These are phyloP conservation scores for Bellardia pandia DNA, from an alignment of 2,888 invertebrate genomes.

Conservation along the genomic window DNA sequence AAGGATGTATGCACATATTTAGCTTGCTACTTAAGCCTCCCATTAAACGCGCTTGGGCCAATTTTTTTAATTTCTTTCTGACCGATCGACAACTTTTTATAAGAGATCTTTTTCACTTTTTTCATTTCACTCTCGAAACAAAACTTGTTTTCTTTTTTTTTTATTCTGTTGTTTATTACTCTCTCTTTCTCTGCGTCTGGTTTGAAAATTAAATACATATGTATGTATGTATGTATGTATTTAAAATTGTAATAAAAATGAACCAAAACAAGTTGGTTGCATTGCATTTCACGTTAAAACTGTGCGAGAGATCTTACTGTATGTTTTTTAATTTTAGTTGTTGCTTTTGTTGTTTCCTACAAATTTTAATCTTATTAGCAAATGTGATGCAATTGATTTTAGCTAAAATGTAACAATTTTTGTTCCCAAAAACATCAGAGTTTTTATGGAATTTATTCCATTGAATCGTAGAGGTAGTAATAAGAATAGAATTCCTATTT, in stretches of 20 bases:
- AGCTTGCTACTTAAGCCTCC: constrained; percentile 16
- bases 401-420: background rate
- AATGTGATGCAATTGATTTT: constrained; percentile 8
- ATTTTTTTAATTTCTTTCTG: background rate
- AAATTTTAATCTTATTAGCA: constrained; percentile 3
- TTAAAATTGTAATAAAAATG: constrained; percentile 2
- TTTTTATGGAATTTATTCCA: background rate
- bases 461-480: too few species aligned
- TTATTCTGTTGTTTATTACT: background rate
- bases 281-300: constrained; percentile 11
- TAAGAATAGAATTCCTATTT: too few species aligned
- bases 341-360: background rate
- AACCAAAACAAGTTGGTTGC: constrained; percentile 35
- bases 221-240: background rate
- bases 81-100: background rate
- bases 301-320: background rate
- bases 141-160: background rate
- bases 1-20: background rate
- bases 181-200: constrained; percentile 23
- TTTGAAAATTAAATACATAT: constrained; percentile 19
- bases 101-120: background rate
- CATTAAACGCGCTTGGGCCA: background rate
- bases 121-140: constrained; percentile 17
- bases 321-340: background rate
- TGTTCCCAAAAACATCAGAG: background rate